Evolutionary conservation across 2,888 invertebrate genomes (phyloP).

Genomic region (Xestoiulus laeticollis): DNA sequence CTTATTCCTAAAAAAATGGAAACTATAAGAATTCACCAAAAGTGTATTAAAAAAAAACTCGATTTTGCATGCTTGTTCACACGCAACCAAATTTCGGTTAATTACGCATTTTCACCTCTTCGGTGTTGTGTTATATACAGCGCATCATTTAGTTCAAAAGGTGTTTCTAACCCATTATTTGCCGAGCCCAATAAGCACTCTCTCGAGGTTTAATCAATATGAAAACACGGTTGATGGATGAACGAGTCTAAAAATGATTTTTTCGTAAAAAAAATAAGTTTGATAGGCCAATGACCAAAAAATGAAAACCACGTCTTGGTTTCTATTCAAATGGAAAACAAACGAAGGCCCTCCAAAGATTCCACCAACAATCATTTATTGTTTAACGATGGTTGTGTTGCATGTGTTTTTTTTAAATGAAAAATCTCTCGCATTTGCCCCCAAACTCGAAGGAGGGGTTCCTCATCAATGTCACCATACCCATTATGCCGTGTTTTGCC

Average conservation of each 20-base stretch:
- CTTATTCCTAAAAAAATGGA: neutral
- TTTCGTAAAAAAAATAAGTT: neutral
- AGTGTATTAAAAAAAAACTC: neutral
- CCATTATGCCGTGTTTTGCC: conserved; percentile 9
- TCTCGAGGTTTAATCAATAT: conserved; percentile 10
- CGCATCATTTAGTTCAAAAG: conserved; percentile 36
- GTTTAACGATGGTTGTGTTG: neutral
- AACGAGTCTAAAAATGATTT: neutral
- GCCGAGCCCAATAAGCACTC: conserved; percentile 5
- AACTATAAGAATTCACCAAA: neutral
- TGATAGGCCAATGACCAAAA: conserved; percentile 30
- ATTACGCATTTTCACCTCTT: neutral
- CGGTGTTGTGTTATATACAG: neutral
- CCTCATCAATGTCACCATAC: conserved; percentile 21
- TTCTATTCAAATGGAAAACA: conserved; percentile 29
- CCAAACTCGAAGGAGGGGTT: conserved; percentile 5
- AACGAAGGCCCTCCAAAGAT: neutral
- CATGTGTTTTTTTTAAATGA: neutral
- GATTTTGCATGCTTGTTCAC: neutral
- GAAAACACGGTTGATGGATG: conserved; percentile 11
- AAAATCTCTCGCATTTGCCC: neutral
- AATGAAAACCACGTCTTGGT: neutral
- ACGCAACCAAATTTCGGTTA: neutral
- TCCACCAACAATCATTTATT: conserved; percentile 22
- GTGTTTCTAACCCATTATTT: conserved; percentile 8